phyloP scores from a whole-genome alignment of 1,140 invertebrate species.

The Cryptotermes secundus region DNA sequence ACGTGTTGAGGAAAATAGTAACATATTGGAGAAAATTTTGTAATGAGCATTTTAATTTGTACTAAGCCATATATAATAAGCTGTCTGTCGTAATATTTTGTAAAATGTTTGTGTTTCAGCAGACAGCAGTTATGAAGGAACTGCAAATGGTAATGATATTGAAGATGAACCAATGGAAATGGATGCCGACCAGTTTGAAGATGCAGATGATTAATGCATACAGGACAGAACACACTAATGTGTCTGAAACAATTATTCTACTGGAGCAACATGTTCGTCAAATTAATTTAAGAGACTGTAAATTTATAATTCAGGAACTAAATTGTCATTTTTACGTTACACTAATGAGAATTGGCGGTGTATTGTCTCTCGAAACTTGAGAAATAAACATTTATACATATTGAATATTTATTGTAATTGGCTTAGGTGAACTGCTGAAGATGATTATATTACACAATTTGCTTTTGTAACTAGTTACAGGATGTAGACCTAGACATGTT shows the following conservation, averaged over 20 bases:
- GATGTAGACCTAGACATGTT: no score
- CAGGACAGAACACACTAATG: background rate
- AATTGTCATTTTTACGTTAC: no score
- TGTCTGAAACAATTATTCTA: background rate
- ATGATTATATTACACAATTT: background rate
- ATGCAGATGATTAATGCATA: slow-evolving; percentile 47
- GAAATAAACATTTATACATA: background rate
- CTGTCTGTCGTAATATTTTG: background rate
- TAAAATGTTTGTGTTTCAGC: slow-evolving; percentile 6
- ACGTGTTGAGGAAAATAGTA: no score
- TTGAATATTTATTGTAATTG: background rate
- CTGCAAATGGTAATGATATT: slow-evolving; percentile 8
- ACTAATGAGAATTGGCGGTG: background rate
- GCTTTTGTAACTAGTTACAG: no score
- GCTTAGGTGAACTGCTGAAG: background rate
- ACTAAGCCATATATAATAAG: background rate
- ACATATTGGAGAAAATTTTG: no score
- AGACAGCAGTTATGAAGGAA: background rate
- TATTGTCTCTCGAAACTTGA: background rate
- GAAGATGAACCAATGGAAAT: slow-evolving; percentile 52
- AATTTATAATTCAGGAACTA: background rate
- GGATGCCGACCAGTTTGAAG: slow-evolving; percentile 58
- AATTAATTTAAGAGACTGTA: background rate
- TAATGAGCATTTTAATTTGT: no score
- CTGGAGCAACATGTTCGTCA: background rate